Base-by-base conservation (phyloP, 2,113 vertebrate species). In the Daphoenositta chrysoptera region DNA sequence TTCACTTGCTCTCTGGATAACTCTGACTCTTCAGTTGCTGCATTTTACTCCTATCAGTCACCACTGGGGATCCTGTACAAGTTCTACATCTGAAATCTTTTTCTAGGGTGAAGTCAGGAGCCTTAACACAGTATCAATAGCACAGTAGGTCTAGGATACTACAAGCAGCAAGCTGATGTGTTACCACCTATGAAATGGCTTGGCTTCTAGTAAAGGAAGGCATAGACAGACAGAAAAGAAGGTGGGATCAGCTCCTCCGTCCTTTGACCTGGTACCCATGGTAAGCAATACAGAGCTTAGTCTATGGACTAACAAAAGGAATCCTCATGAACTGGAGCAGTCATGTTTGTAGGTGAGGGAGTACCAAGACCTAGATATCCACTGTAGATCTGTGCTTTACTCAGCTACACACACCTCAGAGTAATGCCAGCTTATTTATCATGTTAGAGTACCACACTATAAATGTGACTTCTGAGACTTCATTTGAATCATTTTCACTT, bases 271-370 rank as follows among this genome's bases (percentile, higher is more conserved):
- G 13, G 45, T 54, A 73, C 12, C n/a, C 68, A 18, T 7, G 1
- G 7, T 40, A 86, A 26, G n/a, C 64, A 11, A 48, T 10, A 35
- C 0, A 39, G 9, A 33, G 1, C 1, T 61, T 61, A 61, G 47
- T 30, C 57, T 19, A 54, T 1, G 4, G 18, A 70, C 30, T 75
- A 75, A 75, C 18, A 50, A 14, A 73, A 87, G 0, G 1, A 89
- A 76, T 22, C 16, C 23, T 79, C 42, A 83, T 7, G 18, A 81
- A 7, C 1, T 35, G 30, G 19, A 68, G 26, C 23, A 58, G 23
- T 6, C 27, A 1, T 23, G 10, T 44, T 89, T 84, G 35, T 31
- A 73, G 30, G 45, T 42, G 13, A 77, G 27, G 21, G 14, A 66
- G 21, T 50, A 69, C 26, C 42, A 83, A 57, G 13, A 88, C 19